Percentiles rank a stretch among this genome's conserved stretches.
phyloP scores from a whole-genome alignment of 2,113 vertebrate genomes.

The Cyanoderma ruficeps region DNA sequence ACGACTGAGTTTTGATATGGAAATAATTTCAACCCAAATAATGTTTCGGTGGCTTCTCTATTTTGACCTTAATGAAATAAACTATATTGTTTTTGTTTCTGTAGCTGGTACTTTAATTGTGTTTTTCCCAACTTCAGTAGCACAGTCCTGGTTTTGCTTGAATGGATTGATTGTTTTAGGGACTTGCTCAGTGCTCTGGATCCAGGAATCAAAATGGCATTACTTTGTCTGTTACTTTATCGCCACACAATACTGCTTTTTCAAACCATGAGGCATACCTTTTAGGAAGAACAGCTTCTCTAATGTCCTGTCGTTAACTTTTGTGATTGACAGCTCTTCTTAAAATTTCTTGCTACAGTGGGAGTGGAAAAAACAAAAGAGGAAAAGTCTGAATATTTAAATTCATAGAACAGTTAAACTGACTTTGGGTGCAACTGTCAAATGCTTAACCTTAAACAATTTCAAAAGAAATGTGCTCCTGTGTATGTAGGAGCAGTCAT shows the following conservation, averaged over 20 bases:
- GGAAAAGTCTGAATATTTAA: not conserved
- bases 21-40: not conserved
- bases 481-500: not conserved
- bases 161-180: not conserved
- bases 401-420: not conserved
- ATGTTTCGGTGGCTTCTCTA: not conserved
- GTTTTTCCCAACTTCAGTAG: not conserved
- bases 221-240: not conserved
- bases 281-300: not conserved
- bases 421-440: not conserved
- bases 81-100: not conserved
- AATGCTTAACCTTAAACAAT: not conserved
- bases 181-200: not conserved
- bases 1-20: not conserved
- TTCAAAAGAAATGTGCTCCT: not conserved
- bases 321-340: not conserved
- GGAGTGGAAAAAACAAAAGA: not conserved
- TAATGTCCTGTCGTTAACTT: not conserved
- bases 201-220: not conserved
- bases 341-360: not conserved
- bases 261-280: not conserved
- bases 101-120: not conserved
- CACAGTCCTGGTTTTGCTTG: not conserved
- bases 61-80: not conserved
- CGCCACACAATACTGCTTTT: not conserved